A percentile compares a stretch with the other conserved stretches of the same genome.
phyloP scores from a whole-genome alignment of 2,888 invertebrate species.

The Idaea straminata region DNA sequence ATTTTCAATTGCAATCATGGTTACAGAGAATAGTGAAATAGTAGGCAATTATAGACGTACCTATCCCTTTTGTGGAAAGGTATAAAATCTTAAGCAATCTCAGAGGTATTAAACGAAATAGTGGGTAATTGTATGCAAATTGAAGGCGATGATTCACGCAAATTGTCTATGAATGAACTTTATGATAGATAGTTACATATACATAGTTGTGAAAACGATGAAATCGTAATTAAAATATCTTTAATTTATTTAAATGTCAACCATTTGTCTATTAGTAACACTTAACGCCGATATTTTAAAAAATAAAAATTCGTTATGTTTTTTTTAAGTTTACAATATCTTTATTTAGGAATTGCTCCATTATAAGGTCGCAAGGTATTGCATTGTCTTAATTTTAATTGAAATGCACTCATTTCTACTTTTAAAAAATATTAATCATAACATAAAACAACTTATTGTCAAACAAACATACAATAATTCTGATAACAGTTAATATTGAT shows the following conservation, averaged over 20 bases:
- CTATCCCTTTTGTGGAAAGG: background rate
- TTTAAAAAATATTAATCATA: no score
- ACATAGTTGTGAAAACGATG: slow-evolving; percentile 8
- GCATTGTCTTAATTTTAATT: no score
- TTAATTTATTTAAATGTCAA: background rate
- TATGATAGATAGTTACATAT: slow-evolving; percentile 5
- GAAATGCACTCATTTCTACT: no score
- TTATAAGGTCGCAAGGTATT: no score
- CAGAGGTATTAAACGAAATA: background rate
- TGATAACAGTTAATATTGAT: slow-evolving; percentile 6
- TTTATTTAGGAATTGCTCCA: no score
- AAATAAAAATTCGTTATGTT: no score
- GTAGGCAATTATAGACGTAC: background rate
- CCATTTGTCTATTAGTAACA: background rate
- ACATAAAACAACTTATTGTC: background rate
- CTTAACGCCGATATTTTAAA: background rate
- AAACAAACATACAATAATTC: background rate
- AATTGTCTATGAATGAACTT: slow-evolving; percentile 14
- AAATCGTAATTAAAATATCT: background rate
- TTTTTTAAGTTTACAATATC: no score
- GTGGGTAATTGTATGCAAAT: slow-evolving; percentile 2
- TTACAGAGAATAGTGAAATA: background rate
- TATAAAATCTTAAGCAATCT: background rate
- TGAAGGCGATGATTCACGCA: slow-evolving; percentile 3
- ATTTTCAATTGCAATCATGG: background rate